Evolutionary conservation across 2,888 invertebrate genomes (phyloP).

Genomic region (Drosophila tanythrix): DNA sequence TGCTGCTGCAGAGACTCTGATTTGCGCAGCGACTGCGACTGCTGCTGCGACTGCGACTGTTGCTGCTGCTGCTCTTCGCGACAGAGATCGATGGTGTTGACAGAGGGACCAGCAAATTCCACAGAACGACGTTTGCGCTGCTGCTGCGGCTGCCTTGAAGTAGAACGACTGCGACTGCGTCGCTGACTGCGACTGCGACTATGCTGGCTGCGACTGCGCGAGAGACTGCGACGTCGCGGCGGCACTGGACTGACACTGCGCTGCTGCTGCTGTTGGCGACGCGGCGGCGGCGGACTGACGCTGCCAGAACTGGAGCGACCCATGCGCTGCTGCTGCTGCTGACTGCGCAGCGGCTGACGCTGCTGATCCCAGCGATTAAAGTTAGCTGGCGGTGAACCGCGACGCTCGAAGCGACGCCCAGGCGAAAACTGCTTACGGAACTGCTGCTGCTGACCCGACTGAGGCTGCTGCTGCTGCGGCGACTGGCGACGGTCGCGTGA

Average conservation of each 20-base stretch:
- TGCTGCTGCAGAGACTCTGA: conserved; percentile 32
- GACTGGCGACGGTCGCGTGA: conserved; percentile 73
- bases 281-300: conserved; percentile 56
- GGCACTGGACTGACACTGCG: conserved; percentile 61
- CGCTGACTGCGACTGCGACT: conserved; percentile 32
- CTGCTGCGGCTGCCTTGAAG: conserved; percentile 17
- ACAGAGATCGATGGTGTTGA: conserved; percentile 78
- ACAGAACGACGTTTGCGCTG: conserved; percentile 70
- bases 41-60: neutral
- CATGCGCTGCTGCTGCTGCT: conserved; percentile 36
- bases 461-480: conserved; percentile 45
- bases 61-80: conserved; percentile 66
- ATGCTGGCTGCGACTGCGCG: conserved; percentile 29
- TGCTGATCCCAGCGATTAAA: conserved; percentile 80
- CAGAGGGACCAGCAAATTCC: conserved; percentile 73
- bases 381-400: conserved; percentile 73
- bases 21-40: conserved; percentile 9
- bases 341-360: conserved; percentile 44
- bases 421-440: conserved; percentile 80
- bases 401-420: conserved; percentile 77
- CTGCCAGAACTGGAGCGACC: conserved; percentile 52
- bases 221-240: conserved; percentile 39
- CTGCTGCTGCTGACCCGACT: conserved; percentile 60
- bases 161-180: conserved; percentile 54
- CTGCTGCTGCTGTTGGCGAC: conserved; percentile 45